Evolutionary conservation across 2,113 vertebrate genomes (phyloP).

Genomic region (Muntiacus muntjak): DNA sequence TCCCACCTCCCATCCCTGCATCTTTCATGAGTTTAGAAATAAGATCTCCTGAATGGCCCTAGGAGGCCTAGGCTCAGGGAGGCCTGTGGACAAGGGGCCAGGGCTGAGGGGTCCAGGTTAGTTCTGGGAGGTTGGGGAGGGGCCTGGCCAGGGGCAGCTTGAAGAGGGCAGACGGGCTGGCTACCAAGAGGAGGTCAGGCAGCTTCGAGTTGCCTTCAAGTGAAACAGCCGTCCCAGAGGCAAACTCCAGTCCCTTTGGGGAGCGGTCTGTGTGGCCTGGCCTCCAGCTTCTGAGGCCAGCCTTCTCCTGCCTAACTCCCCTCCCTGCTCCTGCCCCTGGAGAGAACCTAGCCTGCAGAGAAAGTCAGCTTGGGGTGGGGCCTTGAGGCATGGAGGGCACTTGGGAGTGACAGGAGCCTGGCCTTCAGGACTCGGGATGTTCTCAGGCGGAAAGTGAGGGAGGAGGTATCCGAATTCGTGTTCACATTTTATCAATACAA

Average conservation of each 20-base stretch:
- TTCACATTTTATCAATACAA: not conserved
- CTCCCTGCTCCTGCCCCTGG: not conserved
- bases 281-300: not conserved
- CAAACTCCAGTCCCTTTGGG: not conserved
- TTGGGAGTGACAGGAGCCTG: not conserved
- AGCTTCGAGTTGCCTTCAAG: not conserved
- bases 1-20: not conserved
- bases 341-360: not conserved
- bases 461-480: not conserved
- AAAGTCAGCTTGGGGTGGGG: not conserved
- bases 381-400: not conserved
- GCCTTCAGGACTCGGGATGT: not conserved
- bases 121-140: not conserved
- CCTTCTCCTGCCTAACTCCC: not conserved
- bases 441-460: not conserved
- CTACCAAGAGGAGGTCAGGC: not conserved
- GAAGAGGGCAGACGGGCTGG: not conserved
- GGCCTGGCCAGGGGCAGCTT: not conserved
- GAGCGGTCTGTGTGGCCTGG: not conserved
- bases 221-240: not conserved
- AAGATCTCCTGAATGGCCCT: not conserved
- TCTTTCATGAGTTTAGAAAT: conserved; percentile 55
- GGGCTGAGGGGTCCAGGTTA: not conserved
- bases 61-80: not conserved
- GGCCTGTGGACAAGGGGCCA: not conserved